Conservation (phyloP, 2,888 invertebrate genomes). For the Diaprepes abbreviatus region DNA sequence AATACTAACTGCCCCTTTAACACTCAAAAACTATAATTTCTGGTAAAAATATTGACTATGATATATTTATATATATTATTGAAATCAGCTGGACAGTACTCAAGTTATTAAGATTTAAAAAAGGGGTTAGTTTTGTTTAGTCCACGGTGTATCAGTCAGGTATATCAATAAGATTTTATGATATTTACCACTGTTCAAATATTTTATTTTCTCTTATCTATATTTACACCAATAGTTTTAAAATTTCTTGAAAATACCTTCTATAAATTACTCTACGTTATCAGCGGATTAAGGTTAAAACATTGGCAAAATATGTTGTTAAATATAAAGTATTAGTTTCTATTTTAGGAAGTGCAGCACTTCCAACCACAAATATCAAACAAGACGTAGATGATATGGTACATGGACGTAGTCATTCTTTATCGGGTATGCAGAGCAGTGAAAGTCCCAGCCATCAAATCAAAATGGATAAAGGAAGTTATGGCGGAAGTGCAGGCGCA, state of each 20-base stretch:
- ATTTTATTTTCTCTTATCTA: slow-evolving; percentile 1
- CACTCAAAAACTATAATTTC: too few relatives aligned
- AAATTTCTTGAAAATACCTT: neutral
- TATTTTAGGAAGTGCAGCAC: slow-evolving; percentile 58
- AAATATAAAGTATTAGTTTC: neutral
- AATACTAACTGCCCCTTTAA: too few relatives aligned
- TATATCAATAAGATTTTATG: too few relatives aligned
- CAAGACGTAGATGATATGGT: slow-evolving; percentile 66
- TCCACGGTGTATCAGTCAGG: too few relatives aligned
- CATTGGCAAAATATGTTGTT: neutral
- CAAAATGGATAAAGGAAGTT: slow-evolving; percentile 63
- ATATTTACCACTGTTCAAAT: too few relatives aligned
- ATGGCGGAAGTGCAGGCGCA: slow-evolving; percentile 53
- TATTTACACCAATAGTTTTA: neutral
- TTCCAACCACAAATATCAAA: slow-evolving; percentile 59
- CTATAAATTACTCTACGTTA: slow-evolving; percentile 10
- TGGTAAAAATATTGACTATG: too few relatives aligned
- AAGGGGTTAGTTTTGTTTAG: too few relatives aligned
- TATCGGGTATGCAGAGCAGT: slow-evolving; percentile 72
- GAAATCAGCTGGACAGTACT: too few relatives aligned
- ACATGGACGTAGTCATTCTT: slow-evolving; percentile 75
- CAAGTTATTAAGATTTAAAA: too few relatives aligned
- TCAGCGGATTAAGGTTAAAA: slow-evolving; percentile 15
- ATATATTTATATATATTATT: too few relatives aligned
- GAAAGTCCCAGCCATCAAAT: slow-evolving; percentile 78